phyloP scores from a whole-genome alignment of 2,113 vertebrate species.

The Pterocles burchelli region DNA sequence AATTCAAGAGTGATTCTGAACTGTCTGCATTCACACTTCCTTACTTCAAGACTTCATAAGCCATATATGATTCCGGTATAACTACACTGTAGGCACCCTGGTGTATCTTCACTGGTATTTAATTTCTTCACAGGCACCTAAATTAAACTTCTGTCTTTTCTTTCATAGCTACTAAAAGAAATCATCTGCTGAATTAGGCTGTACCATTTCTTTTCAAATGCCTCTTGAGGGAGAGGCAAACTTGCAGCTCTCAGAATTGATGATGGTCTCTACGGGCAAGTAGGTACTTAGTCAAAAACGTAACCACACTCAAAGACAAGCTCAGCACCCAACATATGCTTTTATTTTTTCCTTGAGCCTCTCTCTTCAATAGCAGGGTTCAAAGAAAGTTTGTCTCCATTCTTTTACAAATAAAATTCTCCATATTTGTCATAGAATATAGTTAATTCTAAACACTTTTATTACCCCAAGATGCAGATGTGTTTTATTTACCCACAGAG shows the following conservation, averaged over 20 bases:
- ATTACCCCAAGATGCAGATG: not conserved
- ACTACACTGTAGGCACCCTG: not conserved
- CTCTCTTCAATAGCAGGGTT: not conserved
- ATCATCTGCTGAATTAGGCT: not conserved
- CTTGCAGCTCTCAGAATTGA: not conserved
- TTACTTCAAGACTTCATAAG: not conserved
- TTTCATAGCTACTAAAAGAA: not conserved
- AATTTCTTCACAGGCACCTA: not conserved
- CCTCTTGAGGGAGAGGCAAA: not conserved
- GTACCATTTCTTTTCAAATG: not conserved
- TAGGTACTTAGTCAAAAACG: not conserved
- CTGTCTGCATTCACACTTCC: not conserved
- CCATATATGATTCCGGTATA: not conserved
- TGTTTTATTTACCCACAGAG: not conserved
- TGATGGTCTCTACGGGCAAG: not conserved
- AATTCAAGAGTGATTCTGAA: not conserved
- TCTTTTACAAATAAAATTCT: not conserved
- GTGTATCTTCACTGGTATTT: not conserved
- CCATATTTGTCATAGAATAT: not conserved
- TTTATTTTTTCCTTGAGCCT: not conserved
- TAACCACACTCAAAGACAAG: not conserved
- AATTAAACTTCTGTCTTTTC: slow-evolving; percentile 4
- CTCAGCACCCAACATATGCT: not conserved
- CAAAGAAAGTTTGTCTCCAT: not conserved
- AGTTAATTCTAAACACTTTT: not conserved